Evolutionary conservation across 1,140 invertebrate species (phyloP), one percentile per base, ranked within the genome.

Genomic region (Drosophila tropicalis): DNA sequence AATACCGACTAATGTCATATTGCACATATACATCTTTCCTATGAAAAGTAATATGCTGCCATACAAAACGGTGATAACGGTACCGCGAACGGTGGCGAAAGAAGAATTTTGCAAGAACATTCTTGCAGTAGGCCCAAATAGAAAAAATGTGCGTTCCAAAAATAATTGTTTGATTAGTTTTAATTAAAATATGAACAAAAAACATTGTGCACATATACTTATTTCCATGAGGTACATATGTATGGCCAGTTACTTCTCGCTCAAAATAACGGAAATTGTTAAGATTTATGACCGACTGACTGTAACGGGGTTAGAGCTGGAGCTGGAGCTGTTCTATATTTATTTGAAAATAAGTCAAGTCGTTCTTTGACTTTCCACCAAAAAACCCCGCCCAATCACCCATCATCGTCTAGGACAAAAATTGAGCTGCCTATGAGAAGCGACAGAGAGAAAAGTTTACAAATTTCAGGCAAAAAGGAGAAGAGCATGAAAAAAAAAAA

Each of bases 281-380:
- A 67, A 86, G 83, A 86, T 86, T 86, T 86, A 86, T 86, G 83
- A 76, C 57, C 44, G 62, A 70, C 79, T 75, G 83, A 60, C 65
- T 62, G 72, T 12, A 77, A 67, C 79, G 66, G 70, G 75, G 34
- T 72, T 39, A 39, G 12, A 67, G 67, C 64, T 17, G 76, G 76
- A 86, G 87, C 67, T 34, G 79, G 76, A 82, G 87, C 82, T 86
- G 87, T 86, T 86, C 64, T 36, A 83, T 80, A 86, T 86, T 87
- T 86, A 86, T 86, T 86, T 76, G 70, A 79, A 76, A 87, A 79
- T 87, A 83, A 79, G 75, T 86, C 79, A 63, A 57, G 60, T 72
- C 44, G 44, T 51, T 19, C 44, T 51, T 51, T 51, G 44, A 51
- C 44, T 51, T 51, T n/a, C 51, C 67, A 63, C 55, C 68, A 56